Evolutionary conservation across 2,888 invertebrate species (phyloP).

Genomic region (Oscheius sp.): DNA sequence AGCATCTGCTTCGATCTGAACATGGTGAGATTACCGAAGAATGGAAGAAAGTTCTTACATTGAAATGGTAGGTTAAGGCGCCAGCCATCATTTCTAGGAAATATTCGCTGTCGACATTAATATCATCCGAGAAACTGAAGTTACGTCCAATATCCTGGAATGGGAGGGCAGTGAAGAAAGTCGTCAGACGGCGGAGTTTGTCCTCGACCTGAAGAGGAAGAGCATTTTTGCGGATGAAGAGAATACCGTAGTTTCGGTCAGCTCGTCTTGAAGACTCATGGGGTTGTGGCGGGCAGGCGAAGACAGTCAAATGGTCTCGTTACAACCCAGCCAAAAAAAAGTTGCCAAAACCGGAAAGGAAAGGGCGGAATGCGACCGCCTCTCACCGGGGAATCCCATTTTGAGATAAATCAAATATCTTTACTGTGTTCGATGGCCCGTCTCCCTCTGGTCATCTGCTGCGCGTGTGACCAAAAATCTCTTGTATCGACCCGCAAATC

Average conservation of each 20-base stretch:
- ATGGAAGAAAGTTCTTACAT: not conserved
- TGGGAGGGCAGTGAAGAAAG: conserved; percentile 18
- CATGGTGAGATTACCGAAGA: not conserved
- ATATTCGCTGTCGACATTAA: conserved; percentile 26
- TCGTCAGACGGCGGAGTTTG: conserved; percentile 19
- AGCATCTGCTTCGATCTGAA: conserved; percentile 23
- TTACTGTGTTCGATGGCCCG: too few species aligned
- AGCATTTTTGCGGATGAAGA: not conserved
- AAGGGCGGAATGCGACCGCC: too few species aligned
- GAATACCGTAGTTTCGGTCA: conserved; percentile 30
- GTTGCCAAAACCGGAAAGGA: too few species aligned
- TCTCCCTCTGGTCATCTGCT: too few species aligned
- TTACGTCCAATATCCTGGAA: conserved; percentile 26
- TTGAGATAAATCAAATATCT: too few species aligned
- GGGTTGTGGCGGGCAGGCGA: not conserved
- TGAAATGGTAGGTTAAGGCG: conserved; percentile 28
- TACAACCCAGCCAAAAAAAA: not conserved
- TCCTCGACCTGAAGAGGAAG: conserved; percentile 19
- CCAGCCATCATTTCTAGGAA: conserved; percentile 35
- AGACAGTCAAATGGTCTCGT: not conserved
- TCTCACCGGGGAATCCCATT: too few species aligned
- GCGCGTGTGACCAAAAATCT: too few species aligned
- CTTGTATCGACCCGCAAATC: too few species aligned
- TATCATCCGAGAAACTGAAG: not conserved
- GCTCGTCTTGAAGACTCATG: conserved; percentile 19